Percentiles rank a stretch among this genome's conserved stretches.
Evolutionary conservation across 92 coral and sea anemone species (phyloP).

Genomic region (Metridium senile): DNA sequence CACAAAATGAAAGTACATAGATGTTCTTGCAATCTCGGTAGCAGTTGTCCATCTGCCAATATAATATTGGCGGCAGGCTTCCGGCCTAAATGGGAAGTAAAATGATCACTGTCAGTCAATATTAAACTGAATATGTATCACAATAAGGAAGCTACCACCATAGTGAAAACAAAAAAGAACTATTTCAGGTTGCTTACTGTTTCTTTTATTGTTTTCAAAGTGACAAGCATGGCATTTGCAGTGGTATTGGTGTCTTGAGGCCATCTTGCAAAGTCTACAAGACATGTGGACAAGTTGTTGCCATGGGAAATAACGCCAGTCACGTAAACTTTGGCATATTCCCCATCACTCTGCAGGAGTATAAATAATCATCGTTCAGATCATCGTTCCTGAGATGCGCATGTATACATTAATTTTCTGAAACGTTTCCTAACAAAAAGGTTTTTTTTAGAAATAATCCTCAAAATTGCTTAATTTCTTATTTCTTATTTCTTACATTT

Average conservation of each 20-base stretch:
- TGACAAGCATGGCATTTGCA: constrained; percentile 25
- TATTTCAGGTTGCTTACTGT: background rate
- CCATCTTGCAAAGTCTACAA: constrained; percentile 52
- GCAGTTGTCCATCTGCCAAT: constrained; percentile 62
- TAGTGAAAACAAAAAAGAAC: background rate
- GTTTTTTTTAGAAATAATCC: too few species aligned
- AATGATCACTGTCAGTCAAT: background rate
- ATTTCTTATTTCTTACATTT: too few species aligned
- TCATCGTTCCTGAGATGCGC: too few species aligned
- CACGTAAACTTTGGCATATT: constrained; percentile 34
- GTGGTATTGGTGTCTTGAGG: constrained; percentile 58
- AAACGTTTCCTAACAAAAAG: too few species aligned
- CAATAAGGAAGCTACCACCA: background rate
- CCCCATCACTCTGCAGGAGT: constrained; percentile 47
- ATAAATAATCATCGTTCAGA: too few species aligned
- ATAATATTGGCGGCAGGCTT: constrained; percentile 28
- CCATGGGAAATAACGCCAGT: constrained; percentile 61
- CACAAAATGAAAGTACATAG: constrained; percentile 47
- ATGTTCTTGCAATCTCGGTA: constrained; percentile 49
- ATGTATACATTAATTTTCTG: too few species aligned
- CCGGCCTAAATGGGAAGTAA: constrained; percentile 8
- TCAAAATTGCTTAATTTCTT: too few species aligned
- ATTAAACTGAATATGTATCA: background rate
- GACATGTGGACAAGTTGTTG: constrained; percentile 42
- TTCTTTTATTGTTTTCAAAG: background rate